These are phyloP conservation scores for Microplitis mediator DNA, from an alignment of 1,140 invertebrate species.

Conservation along the genomic window DNA sequence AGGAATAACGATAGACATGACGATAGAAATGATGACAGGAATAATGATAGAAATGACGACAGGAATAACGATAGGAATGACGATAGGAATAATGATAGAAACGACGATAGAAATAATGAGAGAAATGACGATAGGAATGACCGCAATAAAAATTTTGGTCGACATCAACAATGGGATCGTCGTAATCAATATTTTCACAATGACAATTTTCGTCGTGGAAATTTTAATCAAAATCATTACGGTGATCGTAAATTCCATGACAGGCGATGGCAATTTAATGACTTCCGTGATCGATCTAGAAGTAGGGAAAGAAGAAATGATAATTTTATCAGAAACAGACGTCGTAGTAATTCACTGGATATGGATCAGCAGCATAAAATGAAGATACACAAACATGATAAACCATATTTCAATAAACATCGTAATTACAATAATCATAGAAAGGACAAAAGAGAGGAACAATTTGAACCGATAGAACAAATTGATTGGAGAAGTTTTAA, in stretches of 20 bases:
- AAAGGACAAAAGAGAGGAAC: constrained; percentile 24
- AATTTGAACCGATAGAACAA: constrained; percentile 35
- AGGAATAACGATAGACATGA: no score
- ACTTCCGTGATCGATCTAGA: constrained; percentile 20
- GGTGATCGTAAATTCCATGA: background rate
- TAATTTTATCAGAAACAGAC: background rate
- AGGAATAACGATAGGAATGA: no score
- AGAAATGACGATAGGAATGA: background rate
- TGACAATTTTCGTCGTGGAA: background rate
- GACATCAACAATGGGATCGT: background rate
- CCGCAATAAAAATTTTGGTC: background rate
- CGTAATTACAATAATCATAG: background rate
- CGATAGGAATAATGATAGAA: no score
- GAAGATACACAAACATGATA: background rate
- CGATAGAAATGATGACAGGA: background rate
- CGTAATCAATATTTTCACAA: background rate
- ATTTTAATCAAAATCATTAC: constrained; percentile 25
- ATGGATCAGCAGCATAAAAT: background rate
- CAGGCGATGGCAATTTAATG: background rate
- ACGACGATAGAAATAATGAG: no score
- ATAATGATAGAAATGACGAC: background rate
- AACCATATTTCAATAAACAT: constrained; percentile 17
- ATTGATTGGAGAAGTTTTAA: constrained; percentile 49
- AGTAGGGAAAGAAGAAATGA: constrained; percentile 26
- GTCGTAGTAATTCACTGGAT: background rate